Evolutionary conservation across 1,140 invertebrate genomes (phyloP).

Genomic region (Scaptomyza hsui): DNA sequence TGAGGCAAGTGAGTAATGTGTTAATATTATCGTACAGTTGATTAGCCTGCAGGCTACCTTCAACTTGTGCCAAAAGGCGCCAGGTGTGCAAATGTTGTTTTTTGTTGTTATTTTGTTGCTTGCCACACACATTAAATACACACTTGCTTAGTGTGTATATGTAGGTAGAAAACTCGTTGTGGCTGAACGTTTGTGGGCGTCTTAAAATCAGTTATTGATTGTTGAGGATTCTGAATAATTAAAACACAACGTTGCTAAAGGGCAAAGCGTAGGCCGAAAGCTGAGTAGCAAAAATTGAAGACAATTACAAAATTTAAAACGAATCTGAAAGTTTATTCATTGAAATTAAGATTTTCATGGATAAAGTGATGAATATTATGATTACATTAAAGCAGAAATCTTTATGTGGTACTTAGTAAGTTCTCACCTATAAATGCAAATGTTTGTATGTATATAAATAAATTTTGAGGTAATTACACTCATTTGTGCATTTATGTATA

Average conservation of each 20-base stretch:
- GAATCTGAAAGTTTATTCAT: too few relatives aligned
- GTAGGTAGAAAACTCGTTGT: not conserved
- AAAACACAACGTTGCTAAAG: not conserved
- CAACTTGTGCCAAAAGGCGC: not conserved
- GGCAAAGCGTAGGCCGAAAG: not conserved
- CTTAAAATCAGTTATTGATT: not conserved
- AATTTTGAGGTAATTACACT: not conserved
- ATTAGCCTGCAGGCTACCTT: slow-evolving; percentile 1
- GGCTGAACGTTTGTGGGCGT: not conserved
- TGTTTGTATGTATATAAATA: not conserved
- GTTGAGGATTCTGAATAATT: not conserved
- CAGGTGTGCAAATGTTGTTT: slow-evolving; percentile 15
- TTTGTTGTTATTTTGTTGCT: not conserved
- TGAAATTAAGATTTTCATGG: too few relatives aligned
- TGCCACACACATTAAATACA: not conserved
- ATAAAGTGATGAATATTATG: too few relatives aligned
- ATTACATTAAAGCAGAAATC: too few relatives aligned
- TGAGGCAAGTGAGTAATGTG: slow-evolving; percentile 21
- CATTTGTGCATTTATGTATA: not conserved
- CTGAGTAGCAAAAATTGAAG: not conserved
- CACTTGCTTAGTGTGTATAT: too few relatives aligned
- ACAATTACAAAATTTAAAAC: not conserved
- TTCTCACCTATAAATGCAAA: not conserved
- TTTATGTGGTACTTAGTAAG: not conserved
- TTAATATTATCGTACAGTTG: slow-evolving; percentile 18